phyloP scores from a whole-genome alignment of 2,888 invertebrate species.

The Dilophus febrilis region DNA sequence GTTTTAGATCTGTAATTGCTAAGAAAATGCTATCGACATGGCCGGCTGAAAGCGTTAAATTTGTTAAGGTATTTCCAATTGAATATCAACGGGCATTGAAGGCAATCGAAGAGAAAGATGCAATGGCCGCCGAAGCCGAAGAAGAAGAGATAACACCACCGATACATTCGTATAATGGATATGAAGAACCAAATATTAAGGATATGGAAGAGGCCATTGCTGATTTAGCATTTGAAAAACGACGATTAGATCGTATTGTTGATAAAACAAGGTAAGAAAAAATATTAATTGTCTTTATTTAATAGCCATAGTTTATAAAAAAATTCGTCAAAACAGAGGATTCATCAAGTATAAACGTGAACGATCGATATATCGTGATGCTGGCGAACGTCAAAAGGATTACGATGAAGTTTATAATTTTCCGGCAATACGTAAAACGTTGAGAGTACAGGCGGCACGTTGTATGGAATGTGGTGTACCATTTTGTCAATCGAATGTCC shows the following conservation, averaged over 20 bases:
- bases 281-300: neutral
- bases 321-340: slow-evolving; percentile 34
- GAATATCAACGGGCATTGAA: slow-evolving; percentile 87
- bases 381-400: slow-evolving; percentile 71
- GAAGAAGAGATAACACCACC: slow-evolving; percentile 18
- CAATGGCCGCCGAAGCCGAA: slow-evolving; percentile 9
- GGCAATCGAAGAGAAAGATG: slow-evolving; percentile 33
- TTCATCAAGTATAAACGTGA: slow-evolving; percentile 95
- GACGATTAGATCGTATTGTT: slow-evolving; percentile 61
- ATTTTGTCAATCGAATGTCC: slow-evolving; percentile 79
- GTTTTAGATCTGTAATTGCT: slow-evolving; percentile 58
- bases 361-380: slow-evolving; percentile 67
- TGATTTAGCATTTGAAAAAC: slow-evolving; percentile 59
- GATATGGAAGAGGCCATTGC: slow-evolving; percentile 84
- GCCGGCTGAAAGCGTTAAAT: slow-evolving; percentile 56
- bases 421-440: slow-evolving; percentile 68
- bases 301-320: slow-evolving; percentile 20
- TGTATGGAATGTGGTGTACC: slow-evolving; percentile 99
- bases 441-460: slow-evolving; percentile 78
- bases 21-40: slow-evolving; percentile 59
- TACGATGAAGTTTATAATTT: slow-evolving; percentile 96
- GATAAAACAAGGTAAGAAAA: slow-evolving; percentile 44
- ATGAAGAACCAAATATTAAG: slow-evolving; percentile 34
- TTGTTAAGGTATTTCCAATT: slow-evolving; percentile 93
- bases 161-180: slow-evolving; percentile 16